Evolutionary conservation across 2,797 vertebrate species (phyloP).

Genomic region (Characodon lateralis): DNA sequence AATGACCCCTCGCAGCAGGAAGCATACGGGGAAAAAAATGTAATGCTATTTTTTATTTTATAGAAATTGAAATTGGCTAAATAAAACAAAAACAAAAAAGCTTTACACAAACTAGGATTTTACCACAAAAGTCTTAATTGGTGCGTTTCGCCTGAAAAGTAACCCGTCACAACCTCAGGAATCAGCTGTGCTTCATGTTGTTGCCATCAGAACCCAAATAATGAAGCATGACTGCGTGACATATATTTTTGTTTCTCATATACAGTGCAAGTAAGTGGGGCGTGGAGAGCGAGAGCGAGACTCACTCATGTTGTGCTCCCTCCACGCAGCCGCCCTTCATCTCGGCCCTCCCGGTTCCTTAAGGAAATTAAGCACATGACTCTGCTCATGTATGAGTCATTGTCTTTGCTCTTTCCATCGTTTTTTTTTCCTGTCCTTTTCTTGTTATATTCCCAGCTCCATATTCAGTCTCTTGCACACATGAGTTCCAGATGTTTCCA

Average conservation of each 20-base stretch:
- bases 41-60: background rate
- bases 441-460: slow-evolving; percentile 39
- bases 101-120: background rate
- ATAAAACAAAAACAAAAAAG: background rate
- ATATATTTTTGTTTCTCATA: slow-evolving; percentile 22
- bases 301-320: slow-evolving; percentile 25
- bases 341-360: slow-evolving; percentile 65
- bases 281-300: slow-evolving; percentile 35
- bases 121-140: background rate
- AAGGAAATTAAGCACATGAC: slow-evolving; percentile 83
- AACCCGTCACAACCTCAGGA: slow-evolving; percentile 8
- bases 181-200: slow-evolving; percentile 16
- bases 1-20: background rate
- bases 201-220: slow-evolving; percentile 12
- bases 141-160: background rate
- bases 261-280: slow-evolving; percentile 7
- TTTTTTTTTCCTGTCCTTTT: slow-evolving; percentile 42
- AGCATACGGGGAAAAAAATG: background rate
- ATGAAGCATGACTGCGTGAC: slow-evolving; percentile 9
- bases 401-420: slow-evolving; percentile 66
- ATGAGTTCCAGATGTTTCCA: slow-evolving; percentile 65
- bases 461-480: slow-evolving; percentile 24
- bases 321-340: slow-evolving; percentile 19
- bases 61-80: background rate
- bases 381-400: slow-evolving; percentile 82